A percentile compares a stretch with the other conserved stretches of the same genome.
Conservation (phyloP, 1,140 invertebrate genomes). For the Rhopalosiphum padi region DNA sequence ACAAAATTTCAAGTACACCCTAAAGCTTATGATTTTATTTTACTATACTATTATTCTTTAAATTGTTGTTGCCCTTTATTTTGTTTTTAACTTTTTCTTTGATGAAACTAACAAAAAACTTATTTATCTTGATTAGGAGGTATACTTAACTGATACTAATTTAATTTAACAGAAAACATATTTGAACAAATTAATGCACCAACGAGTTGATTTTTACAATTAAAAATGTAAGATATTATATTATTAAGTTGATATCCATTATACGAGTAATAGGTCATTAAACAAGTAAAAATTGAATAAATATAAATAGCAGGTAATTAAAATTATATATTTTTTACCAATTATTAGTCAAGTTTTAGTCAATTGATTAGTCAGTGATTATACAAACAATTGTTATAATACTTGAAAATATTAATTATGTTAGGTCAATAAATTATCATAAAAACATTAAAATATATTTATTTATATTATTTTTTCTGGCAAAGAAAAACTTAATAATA, state of each 20-base stretch:
- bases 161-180: background rate
- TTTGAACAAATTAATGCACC: background rate
- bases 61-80: background rate
- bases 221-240: background rate
- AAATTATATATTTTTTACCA: background rate
- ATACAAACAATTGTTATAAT: too few species aligned
- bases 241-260: background rate
- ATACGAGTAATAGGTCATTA: too few species aligned
- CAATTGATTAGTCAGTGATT: too few species aligned
- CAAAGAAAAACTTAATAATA: background rate
- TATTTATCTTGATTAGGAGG: background rate
- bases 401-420: too few species aligned
- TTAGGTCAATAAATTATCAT: too few species aligned
- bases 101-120: background rate
- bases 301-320: too few species aligned
- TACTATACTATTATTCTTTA: background rate
- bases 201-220: too few species aligned
- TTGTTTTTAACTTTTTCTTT: background rate
- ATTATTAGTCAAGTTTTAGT: background rate
- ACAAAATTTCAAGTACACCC: background rate
- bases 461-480: background rate
- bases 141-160: background rate
- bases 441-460: too few species aligned
- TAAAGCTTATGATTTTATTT: conserved; percentile 12
- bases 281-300: too few species aligned